Conservation (phyloP, 1,140 invertebrate genomes). For the Tenebrio molitor region DNA sequence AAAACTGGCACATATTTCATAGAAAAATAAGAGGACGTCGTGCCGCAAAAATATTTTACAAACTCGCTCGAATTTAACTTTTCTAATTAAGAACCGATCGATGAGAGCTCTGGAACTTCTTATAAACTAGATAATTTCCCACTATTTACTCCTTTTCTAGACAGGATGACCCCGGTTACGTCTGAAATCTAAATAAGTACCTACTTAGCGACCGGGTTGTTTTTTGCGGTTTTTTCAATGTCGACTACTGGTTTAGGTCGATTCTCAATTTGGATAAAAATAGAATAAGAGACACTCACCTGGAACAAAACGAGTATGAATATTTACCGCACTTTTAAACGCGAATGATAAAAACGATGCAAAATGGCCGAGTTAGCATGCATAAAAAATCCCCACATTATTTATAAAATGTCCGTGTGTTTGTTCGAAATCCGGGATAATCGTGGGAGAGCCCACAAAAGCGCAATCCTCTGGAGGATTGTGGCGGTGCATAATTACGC, state of each 20-base stretch:
- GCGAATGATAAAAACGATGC: neutral
- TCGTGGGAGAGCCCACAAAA: constrained; percentile 17
- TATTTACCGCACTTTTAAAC: no score
- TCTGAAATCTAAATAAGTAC: no score
- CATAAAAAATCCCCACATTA: constrained; percentile 22
- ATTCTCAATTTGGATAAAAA: no score
- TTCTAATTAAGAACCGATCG: constrained; percentile 3
- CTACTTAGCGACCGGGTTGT: no score
- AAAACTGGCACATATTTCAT: constrained; percentile 27
- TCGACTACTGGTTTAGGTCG: no score
- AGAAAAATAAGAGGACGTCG: constrained; percentile 14
- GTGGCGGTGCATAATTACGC: constrained; percentile 29
- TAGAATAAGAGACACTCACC: no score
- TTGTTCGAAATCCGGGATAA: constrained; percentile 16
- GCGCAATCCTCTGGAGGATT: constrained; percentile 21
- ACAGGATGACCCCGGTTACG: no score
- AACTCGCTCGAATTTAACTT: constrained; percentile 7
- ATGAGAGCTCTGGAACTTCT: no score
- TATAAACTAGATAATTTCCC: no score
- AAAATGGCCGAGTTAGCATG: constrained; percentile 10
- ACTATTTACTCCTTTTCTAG: no score
- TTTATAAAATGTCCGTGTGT: constrained; percentile 31
- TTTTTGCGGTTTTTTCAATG: no score
- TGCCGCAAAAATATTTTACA: neutral
- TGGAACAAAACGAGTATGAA: no score